Evolutionary conservation across 1,140 invertebrate species (phyloP).

Genomic region (Colletes latitarsis): DNA sequence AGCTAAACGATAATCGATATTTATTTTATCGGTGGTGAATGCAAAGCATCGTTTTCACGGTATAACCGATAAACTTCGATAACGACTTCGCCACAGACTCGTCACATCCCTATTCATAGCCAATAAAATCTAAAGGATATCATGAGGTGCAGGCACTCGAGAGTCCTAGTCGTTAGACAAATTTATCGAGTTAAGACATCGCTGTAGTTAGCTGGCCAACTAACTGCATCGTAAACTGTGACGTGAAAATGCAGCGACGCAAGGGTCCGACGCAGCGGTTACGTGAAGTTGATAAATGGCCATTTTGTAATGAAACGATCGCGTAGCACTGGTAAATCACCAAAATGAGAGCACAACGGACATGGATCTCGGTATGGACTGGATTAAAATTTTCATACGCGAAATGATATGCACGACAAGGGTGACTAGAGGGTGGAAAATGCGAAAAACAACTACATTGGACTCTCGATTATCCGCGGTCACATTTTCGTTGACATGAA

Average conservation of each 20-base stretch:
- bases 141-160: background rate
- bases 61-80: too few species aligned
- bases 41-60: background rate
- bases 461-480: too few species aligned
- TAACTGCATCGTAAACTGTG: constrained; percentile 46
- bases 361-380: background rate
- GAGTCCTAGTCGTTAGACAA: constrained; percentile 17
- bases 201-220: constrained; percentile 1
- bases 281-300: background rate
- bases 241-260: constrained; percentile 18
- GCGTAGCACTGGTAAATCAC: background rate
- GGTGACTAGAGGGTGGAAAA: background rate
- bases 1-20: too few species aligned
- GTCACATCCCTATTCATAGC: background rate
- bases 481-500: too few species aligned
- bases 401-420: background rate
- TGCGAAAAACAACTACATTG: background rate
- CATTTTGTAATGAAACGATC: background rate
- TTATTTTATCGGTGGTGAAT: too few species aligned
- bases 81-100: too few species aligned
- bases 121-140: background rate
- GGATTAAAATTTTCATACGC: background rate
- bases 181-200: constrained; percentile 57
- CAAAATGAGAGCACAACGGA: background rate
- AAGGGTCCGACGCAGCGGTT: background rate